phyloP scores from a whole-genome alignment of 2,113 vertebrate genomes.

The Triplophysa rosa region DNA sequence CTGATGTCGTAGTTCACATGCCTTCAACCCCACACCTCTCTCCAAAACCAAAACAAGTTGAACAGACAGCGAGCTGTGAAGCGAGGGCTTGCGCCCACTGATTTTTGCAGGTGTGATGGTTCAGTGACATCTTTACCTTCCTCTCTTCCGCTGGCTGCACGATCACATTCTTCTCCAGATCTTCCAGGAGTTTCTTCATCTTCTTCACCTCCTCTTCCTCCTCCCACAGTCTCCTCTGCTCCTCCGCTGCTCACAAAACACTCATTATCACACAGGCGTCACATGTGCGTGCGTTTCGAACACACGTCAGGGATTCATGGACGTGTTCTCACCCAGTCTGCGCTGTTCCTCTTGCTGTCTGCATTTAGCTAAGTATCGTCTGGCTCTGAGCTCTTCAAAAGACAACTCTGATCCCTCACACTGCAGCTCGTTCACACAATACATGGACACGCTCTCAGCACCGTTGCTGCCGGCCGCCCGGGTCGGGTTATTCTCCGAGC shows the following conservation, averaged over 20 bases:
- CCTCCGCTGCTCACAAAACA: slow-evolving; percentile 40
- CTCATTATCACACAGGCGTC: not conserved
- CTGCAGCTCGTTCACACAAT: slow-evolving; percentile 72
- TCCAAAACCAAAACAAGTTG: too few species aligned
- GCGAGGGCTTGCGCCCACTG: too few species aligned
- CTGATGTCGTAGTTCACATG: too few species aligned
- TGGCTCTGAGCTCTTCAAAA: slow-evolving; percentile 84
- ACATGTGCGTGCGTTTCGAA: not conserved
- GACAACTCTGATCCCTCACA: slow-evolving; percentile 77
- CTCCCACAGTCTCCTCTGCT: slow-evolving; percentile 34
- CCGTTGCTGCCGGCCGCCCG: not conserved
- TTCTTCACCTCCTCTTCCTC: slow-evolving; percentile 49
- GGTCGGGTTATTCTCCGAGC: slow-evolving; percentile 61
- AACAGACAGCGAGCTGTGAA: too few species aligned
- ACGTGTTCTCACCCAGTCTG: slow-evolving; percentile 29
- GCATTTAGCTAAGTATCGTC: slow-evolving; percentile 64
- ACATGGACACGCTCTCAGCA: slow-evolving; percentile 67
- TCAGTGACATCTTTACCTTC: not conserved
- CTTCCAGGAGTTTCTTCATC: slow-evolving; percentile 43
- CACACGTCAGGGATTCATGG: not conserved
- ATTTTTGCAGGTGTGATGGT: too few species aligned
- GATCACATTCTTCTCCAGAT: slow-evolving; percentile 44
- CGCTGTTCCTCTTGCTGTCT: slow-evolving; percentile 61
- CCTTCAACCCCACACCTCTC: too few species aligned
- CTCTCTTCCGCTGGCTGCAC: not conserved